phyloP scores from a whole-genome alignment of 2,797 vertebrate genomes.

The Danio albolineatus region DNA sequence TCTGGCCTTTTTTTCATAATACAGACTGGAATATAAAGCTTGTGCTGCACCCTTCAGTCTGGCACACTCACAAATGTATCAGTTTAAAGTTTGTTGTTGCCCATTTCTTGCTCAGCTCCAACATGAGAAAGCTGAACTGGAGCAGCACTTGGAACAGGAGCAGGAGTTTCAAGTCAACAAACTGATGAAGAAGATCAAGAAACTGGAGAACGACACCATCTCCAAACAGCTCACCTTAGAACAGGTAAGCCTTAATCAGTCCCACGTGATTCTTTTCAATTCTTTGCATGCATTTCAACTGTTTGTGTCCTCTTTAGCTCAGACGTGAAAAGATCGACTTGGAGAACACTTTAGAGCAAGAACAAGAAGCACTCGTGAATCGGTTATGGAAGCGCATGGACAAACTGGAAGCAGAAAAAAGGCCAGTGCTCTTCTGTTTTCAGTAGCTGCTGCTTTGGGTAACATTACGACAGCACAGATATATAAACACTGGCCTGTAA shows the following conservation, averaged over 20 bases:
- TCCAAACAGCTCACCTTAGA: slow-evolving; percentile 97
- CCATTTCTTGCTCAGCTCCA: slow-evolving; percentile 82
- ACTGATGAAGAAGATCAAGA: slow-evolving; percentile 99
- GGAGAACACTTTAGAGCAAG: slow-evolving; percentile 98
- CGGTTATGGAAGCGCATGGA: slow-evolving; percentile 99
- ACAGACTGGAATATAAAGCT: not conserved
- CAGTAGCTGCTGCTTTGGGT: not conserved
- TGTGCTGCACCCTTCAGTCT: not conserved
- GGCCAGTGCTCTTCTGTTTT: slow-evolving; percentile 72
- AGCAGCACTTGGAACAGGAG: slow-evolving; percentile 98
- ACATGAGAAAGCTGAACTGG: slow-evolving; percentile 97
- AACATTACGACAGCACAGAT: not conserved
- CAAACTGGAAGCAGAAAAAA: slow-evolving; percentile 98
- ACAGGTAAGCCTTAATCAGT: slow-evolving; percentile 80
- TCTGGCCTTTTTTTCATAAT: too few relatives aligned
- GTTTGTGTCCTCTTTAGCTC: slow-evolving; percentile 79
- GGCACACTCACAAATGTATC: not conserved
- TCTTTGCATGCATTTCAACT: not conserved
- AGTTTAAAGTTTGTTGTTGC: slow-evolving; percentile 5
- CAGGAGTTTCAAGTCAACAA: slow-evolving; percentile 99
- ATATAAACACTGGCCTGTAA: not conserved
- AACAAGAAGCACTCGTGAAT: slow-evolving; percentile 98
- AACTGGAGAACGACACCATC: slow-evolving; percentile 99
- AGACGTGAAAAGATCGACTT: slow-evolving; percentile 98
- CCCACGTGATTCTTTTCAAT: not conserved